Conservation (phyloP, 2,113 vertebrate species). For the Malurus cyaneus region DNA sequence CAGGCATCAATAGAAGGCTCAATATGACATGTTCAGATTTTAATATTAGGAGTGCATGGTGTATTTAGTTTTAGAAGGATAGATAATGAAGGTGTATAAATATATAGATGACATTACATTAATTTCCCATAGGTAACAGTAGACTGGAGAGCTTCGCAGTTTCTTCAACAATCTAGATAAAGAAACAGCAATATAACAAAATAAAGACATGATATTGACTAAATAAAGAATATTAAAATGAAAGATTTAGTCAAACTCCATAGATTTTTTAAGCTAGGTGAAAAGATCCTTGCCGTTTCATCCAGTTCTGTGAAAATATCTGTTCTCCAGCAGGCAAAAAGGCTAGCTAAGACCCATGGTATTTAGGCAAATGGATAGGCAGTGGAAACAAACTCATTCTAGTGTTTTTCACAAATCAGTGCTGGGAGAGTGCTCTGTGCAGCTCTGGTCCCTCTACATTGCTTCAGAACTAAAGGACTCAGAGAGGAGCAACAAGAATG, state of each 20-base stretch:
- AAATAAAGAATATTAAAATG: background rate
- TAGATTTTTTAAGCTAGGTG: background rate
- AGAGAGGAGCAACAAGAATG: background rate
- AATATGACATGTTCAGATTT: background rate
- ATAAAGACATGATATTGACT: background rate
- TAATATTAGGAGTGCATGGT: background rate
- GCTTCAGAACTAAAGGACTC: background rate
- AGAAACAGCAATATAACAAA: background rate
- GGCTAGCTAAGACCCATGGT: background rate
- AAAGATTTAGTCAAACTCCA: background rate
- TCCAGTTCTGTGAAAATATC: background rate
- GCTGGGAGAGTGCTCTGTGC: background rate
- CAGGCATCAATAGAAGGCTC: too few species aligned
- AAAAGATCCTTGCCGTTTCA: background rate
- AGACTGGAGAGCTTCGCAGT: background rate
- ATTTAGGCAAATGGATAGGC: background rate
- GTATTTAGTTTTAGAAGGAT: background rate
- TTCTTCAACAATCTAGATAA: background rate
- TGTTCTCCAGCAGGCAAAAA: background rate
- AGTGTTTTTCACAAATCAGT: rapidly evolving
- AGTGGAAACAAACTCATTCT: background rate
- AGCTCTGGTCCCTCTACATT: background rate
- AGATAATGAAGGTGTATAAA: background rate
- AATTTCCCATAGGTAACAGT: background rate
- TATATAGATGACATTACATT: background rate